Evolutionary conservation across 2,888 invertebrate genomes (phyloP).

Genomic region (Eilema sororculum): DNA sequence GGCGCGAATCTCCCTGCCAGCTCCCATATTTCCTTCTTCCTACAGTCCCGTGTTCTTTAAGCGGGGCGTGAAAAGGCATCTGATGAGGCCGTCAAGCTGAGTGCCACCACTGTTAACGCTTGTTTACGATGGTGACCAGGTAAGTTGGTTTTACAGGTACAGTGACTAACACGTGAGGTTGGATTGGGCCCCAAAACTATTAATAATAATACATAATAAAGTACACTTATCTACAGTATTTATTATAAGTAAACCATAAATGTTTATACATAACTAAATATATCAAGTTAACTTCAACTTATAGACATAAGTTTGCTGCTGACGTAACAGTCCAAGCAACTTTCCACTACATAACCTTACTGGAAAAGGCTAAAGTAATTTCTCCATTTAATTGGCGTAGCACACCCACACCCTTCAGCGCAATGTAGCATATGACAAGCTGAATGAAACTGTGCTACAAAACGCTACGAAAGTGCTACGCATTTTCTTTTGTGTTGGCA

Average conservation of each 20-base stretch:
- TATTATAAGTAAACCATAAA: too few relatives aligned
- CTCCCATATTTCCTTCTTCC: too few relatives aligned
- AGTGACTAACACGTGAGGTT: too few relatives aligned
- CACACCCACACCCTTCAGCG: slow-evolving; percentile 12
- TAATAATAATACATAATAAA: too few relatives aligned
- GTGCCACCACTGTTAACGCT: too few relatives aligned
- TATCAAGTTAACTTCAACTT: not conserved
- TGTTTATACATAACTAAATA: too few relatives aligned
- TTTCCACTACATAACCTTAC: slow-evolving; percentile 21
- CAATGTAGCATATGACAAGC: slow-evolving; percentile 14
- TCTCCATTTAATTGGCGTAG: slow-evolving; percentile 22
- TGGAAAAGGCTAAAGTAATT: slow-evolving; percentile 20
- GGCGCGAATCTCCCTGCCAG: too few relatives aligned
- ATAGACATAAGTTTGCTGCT: not conserved
- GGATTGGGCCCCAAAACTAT: not conserved
- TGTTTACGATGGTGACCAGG: too few relatives aligned
- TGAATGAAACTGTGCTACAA: slow-evolving; percentile 17
- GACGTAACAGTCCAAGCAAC: slow-evolving; percentile 12
- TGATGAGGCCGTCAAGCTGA: too few relatives aligned
- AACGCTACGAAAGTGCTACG: slow-evolving; percentile 26
- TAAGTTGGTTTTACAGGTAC: too few relatives aligned
- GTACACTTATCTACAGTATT: not conserved
- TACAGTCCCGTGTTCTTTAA: too few relatives aligned
- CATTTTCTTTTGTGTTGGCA: slow-evolving; percentile 11
- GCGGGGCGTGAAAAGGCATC: too few relatives aligned